These are phyloP conservation scores for Formica exsecta DNA, from an alignment of 1,140 invertebrate species.

Conservation along the genomic window DNA sequence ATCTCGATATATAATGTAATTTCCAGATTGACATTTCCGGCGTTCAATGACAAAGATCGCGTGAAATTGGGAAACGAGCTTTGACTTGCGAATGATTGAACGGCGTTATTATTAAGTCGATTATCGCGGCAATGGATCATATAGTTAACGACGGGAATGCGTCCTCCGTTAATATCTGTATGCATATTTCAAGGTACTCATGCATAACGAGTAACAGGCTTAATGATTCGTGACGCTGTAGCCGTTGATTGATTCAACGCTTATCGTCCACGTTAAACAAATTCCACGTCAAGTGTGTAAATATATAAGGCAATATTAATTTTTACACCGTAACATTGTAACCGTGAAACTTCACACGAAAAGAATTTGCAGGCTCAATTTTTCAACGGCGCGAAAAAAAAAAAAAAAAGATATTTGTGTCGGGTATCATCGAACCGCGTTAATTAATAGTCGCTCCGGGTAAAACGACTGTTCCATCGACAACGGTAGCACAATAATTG, in stretches of 20 bases:
- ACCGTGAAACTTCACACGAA: neutral
- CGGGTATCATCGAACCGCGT: constrained; percentile 34
- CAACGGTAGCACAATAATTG: constrained; percentile 58
- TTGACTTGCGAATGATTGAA: constrained; percentile 20
- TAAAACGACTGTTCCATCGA: constrained; percentile 48
- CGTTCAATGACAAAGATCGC: constrained; percentile 27
- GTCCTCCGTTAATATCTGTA: constrained; percentile 20
- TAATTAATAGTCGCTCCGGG: constrained; percentile 58
- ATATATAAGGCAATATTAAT: neutral
- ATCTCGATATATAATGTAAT: constrained; percentile 27
- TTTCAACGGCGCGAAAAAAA: constrained; percentile 17
- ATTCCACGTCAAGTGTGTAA: neutral
- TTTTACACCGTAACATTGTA: neutral
- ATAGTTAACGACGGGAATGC: constrained; percentile 17
- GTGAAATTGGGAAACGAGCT: constrained; percentile 22
- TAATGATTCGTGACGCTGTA: neutral
- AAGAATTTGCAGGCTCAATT: constrained; percentile 12
- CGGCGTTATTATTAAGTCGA: constrained; percentile 56
- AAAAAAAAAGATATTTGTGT: neutral
- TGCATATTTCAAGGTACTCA: constrained; percentile 25
- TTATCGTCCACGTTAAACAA: neutral
- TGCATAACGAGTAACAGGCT: neutral
- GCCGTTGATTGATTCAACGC: neutral
- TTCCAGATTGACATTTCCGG: constrained; percentile 16
- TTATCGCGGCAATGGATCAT: constrained; percentile 47